Percentiles rank a stretch among this genome's conserved stretches.
Evolutionary conservation across 2,113 vertebrate species (phyloP).

Genomic region (Nycticebus coucang): DNA sequence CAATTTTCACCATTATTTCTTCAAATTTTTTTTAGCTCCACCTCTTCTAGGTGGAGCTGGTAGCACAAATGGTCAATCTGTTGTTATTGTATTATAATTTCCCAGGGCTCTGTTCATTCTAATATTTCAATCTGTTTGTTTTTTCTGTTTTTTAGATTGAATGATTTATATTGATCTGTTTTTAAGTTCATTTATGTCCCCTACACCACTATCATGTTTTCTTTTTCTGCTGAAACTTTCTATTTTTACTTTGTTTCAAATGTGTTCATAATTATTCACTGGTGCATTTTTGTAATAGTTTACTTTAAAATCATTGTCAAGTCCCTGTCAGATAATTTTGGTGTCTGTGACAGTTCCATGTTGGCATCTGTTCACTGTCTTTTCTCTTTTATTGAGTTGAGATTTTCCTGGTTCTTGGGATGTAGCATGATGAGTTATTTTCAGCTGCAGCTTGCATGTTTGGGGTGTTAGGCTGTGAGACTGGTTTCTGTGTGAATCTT

Average conservation of each 20-base stretch:
- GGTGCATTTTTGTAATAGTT: conserved; percentile 37
- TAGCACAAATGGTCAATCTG: neutral
- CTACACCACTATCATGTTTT: neutral
- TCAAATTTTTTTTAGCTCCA: conserved; percentile 4
- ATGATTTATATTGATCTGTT: neutral
- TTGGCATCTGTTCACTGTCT: neutral
- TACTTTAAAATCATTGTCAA: conserved; percentile 25
- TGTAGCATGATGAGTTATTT: conserved; percentile 29
- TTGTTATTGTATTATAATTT: neutral
- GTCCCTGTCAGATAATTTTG: neutral
- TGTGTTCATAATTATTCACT: neutral
- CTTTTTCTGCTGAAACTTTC: conserved; percentile 10
- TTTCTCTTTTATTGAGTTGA: conserved; percentile 40
- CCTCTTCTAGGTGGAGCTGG: neutral
- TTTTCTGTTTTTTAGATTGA: neutral
- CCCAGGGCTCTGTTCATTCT: neutral
- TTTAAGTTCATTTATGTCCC: neutral
- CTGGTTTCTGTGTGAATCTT: conserved; percentile 12
- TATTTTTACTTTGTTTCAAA: neutral
- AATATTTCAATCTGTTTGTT: neutral
- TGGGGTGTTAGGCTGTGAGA: neutral
- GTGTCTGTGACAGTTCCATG: neutral
- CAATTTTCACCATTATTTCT: conserved; percentile 18
- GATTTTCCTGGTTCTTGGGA: conserved; percentile 23
- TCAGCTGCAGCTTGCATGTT: neutral